Evolutionary conservation across 2,113 vertebrate genomes (phyloP), one percentile per base, ranked within the genome.

Genomic region (Rhinoderma darwinii): DNA sequence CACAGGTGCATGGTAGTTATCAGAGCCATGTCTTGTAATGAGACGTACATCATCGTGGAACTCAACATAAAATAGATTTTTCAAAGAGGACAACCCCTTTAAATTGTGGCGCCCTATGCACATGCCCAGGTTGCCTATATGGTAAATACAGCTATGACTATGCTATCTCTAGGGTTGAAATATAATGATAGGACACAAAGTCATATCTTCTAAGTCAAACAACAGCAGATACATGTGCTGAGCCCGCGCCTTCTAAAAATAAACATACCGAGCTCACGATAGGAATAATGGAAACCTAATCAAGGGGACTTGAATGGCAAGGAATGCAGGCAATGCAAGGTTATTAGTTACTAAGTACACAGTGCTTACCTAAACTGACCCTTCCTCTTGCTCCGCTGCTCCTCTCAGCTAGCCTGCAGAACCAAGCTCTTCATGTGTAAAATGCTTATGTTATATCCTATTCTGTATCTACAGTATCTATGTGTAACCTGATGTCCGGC

Each of bases 241-340:
- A 76, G 73, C 72, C 39, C n/a, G 83, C 72, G n/a, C n/a, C 75
- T 56, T 84, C 83, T 84, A 84, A 75, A 76, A 84, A 76, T 84
- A 84, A 44, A 59, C 83, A 77, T 41, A 22, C 27, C 30, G 35
- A 15, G 72, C 83, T 84, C 83, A 84, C 63, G 83, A 61, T 43
- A 84, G 72, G 83, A 84, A 84, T 84, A 84, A 84, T 84, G 83
- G 83, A 84, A 84, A 59, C 50, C 37, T 84, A 84, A 84, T 84
- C 83, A 76, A 76, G 83, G 70, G 73, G 54, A 76, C 83, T 20
- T 75, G 83, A 84, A 84, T 84, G 70, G 73, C 72, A 43, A 84
- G 56, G 83, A 84, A 84, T 84, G 83, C 73, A 14, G 51, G 83
- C 72, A 76, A 76, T 77, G 83, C 50, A 43, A 84, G 54, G 77